These are phyloP conservation scores for Ophiodon elongatus DNA, from an alignment of 2,113 vertebrate genomes.

Conservation along the genomic window DNA sequence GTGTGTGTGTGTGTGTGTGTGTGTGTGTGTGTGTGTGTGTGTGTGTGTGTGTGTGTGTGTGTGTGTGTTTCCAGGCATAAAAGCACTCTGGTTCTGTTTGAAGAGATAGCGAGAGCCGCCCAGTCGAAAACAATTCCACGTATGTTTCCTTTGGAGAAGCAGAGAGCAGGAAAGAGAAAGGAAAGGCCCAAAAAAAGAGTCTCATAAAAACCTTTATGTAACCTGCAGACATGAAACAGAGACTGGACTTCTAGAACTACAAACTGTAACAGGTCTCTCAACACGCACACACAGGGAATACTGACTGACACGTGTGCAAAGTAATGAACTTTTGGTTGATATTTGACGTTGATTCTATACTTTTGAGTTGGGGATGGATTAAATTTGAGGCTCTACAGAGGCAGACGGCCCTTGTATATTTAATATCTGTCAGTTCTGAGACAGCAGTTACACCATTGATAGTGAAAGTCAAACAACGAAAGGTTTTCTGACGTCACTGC, in stretches of 20 bases:
- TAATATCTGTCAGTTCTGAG: neutral
- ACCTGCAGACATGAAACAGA: constrained; percentile 38
- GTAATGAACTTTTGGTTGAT: neutral
- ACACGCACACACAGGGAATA: neutral
- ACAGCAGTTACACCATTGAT: neutral
- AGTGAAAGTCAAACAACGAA: too few relatives aligned
- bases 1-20: constrained; percentile 35
- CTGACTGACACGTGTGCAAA: neutral
- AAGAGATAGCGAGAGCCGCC: constrained; percentile 54
- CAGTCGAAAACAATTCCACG: constrained; percentile 57
- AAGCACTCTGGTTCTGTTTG: constrained; percentile 62
- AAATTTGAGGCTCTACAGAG: too few relatives aligned
- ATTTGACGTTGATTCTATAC: neutral
- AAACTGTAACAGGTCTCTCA: neutral
- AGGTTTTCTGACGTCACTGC: too few relatives aligned
- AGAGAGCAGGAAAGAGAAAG: neutral
- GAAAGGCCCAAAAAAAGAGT: constrained; percentile 3
- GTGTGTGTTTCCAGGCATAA: constrained; percentile 46
- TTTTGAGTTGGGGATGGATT: neutral
- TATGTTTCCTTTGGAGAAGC: constrained; percentile 56
- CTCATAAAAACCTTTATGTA: constrained; percentile 61
- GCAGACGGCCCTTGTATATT: neutral
- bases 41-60: constrained; percentile 27
- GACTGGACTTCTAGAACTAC: neutral
- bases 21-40: constrained; percentile 6